These are phyloP conservation scores for Chelonia mydas DNA, from an alignment of 2,797 vertebrate species.

Conservation along the genomic window DNA sequence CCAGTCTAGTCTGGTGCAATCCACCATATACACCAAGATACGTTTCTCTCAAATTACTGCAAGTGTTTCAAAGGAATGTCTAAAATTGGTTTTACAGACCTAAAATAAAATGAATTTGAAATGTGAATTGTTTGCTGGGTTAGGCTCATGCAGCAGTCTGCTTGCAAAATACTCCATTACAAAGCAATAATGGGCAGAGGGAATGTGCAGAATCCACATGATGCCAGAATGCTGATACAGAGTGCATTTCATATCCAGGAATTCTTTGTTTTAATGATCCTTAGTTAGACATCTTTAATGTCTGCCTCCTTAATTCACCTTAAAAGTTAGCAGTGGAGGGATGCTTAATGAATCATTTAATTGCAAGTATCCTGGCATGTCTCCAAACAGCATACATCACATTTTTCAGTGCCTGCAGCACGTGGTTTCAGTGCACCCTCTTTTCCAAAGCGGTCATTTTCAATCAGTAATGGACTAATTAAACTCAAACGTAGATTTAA, in stretches of 20 bases:
- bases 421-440: not conserved
- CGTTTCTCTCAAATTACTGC: not conserved
- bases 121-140: not conserved
- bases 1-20: not conserved
- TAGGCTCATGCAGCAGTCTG: not conserved
- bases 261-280: not conserved
- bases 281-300: not conserved
- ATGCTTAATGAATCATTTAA: constrained; percentile 31
- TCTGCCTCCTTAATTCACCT: not conserved
- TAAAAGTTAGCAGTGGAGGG: not conserved
- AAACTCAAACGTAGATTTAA: constrained; percentile 10
- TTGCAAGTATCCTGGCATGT: not conserved
- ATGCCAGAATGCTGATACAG: not conserved
- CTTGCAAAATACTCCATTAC: not conserved
- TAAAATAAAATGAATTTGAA: not conserved
- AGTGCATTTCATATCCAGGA: not conserved
- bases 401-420: not conserved
- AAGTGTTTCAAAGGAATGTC: not conserved
- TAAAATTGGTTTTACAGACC: not conserved
- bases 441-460: constrained; percentile 45
- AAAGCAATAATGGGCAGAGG: not conserved
- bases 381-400: constrained; percentile 18
- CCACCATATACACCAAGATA: not conserved
- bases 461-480: constrained; percentile 22
- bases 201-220: not conserved